Conservation (phyloP, 2,888 invertebrate genomes). For the Acleris holmiana region DNA sequence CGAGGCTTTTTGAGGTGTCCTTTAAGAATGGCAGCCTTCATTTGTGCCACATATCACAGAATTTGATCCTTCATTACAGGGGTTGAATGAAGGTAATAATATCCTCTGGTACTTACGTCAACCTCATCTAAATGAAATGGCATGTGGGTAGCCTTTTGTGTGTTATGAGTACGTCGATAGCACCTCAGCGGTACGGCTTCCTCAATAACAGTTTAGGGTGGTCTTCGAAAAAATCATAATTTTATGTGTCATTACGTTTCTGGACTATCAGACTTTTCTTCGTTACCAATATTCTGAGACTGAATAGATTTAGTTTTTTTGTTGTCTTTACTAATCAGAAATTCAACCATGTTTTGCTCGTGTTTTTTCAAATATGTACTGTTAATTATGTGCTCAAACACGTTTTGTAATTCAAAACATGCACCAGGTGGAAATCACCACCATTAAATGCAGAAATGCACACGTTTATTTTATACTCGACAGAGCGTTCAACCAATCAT, state of each 20-base stretch:
- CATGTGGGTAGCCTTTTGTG: background rate
- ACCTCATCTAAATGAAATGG: constrained; percentile 6
- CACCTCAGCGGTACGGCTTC: background rate
- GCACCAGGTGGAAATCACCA: background rate
- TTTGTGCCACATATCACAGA: constrained; percentile 25
- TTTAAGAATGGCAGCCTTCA: constrained; percentile 49
- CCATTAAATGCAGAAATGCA: background rate
- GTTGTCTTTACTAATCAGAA: too few relatives aligned
- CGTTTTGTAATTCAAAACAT: background rate
- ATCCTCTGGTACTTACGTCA: constrained; percentile 30
- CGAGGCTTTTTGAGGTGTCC: constrained; percentile 61
- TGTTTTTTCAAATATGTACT: too few relatives aligned
- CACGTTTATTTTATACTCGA: background rate
- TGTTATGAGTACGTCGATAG: background rate
- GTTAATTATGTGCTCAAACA: too few relatives aligned
- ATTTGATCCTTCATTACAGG: constrained; percentile 41
- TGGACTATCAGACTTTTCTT: too few relatives aligned
- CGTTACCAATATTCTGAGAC: too few relatives aligned
- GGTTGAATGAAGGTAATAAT: constrained; percentile 10
- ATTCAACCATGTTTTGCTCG: too few relatives aligned
- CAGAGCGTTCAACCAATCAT: constrained; percentile 10
- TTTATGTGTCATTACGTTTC: too few relatives aligned
- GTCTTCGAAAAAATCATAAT: background rate
- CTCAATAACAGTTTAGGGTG: background rate
- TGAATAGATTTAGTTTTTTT: too few relatives aligned